phyloP scores from a whole-genome alignment of 37 sponge, comb jelly and placozoan species.

The Spongilla lacustris region DNA sequence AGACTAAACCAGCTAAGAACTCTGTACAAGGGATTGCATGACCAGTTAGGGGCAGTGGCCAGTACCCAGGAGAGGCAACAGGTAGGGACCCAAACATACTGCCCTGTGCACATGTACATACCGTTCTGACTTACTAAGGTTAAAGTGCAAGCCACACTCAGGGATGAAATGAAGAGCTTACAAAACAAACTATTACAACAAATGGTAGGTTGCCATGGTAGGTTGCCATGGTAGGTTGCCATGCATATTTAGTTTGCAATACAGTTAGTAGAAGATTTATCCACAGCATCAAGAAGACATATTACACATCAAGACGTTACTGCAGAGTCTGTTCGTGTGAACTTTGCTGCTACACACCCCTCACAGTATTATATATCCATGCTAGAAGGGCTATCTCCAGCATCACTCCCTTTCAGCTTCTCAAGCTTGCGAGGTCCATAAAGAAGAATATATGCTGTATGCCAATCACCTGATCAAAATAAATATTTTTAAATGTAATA shows the following conservation, averaged over 20 bases:
- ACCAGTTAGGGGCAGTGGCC: neutral
- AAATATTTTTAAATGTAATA: neutral
- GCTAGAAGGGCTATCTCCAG: neutral
- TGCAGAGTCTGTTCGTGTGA: neutral
- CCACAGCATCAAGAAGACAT: neutral
- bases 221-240: neutral
- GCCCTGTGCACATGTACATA: neutral
- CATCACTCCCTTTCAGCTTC: slow-evolving; percentile 29
- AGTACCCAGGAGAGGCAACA: neutral
- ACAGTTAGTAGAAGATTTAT: neutral
- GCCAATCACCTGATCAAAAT: slow-evolving; percentile 89
- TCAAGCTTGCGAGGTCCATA: slow-evolving; percentile 78
- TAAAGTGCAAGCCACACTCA: neutral
- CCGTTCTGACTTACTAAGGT: neutral
- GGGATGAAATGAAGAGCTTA: neutral
- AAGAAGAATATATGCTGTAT: slow-evolving; percentile 93
- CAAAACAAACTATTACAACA: neutral
- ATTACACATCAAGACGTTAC: neutral
- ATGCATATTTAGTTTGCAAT: neutral
- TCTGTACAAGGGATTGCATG: neutral
- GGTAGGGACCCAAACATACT: neutral
- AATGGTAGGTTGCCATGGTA: neutral
- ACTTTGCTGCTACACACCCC: neutral
- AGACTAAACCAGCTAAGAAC: neutral
- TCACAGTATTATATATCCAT: neutral